Conservation (phyloP, 2,888 invertebrate species). For the Hesperia comma region DNA sequence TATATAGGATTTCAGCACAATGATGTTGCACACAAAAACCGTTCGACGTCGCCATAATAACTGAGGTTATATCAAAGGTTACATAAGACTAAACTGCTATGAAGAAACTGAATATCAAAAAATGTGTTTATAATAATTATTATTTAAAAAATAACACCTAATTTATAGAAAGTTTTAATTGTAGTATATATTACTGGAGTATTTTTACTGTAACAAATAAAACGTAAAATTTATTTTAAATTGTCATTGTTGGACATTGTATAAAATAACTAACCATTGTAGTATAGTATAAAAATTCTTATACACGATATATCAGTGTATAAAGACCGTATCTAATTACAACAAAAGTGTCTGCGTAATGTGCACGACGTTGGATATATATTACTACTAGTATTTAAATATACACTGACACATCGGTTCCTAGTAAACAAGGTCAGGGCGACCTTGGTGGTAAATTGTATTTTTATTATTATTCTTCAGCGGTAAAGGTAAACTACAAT, state of each 20-base stretch:
- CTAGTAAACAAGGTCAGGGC: constrained; percentile 75
- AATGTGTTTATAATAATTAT: no score
- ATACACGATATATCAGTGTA: not conserved
- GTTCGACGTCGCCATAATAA: no score
- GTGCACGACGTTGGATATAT: constrained; percentile 45
- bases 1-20: no score
- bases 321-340: constrained; percentile 32
- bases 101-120: no score
- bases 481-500: constrained; percentile 69
- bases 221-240: not conserved
- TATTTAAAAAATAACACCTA: no score
- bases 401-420: constrained; percentile 67
- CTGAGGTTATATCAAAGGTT: no score
- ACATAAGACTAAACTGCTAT: no score
- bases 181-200: no score
- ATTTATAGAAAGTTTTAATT: no score
- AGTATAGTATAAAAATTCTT: not conserved
- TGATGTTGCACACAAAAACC: no score
- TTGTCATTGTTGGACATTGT: not conserved
- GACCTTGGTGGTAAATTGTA: constrained; percentile 72
- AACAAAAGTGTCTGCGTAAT: constrained; percentile 44
- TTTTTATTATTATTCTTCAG: constrained; percentile 73
- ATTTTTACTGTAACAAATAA: no score
- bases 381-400: constrained; percentile 49
- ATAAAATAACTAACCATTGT: not conserved